Conservation (phyloP, 2,113 vertebrate species). For the Cyprinus carpio region DNA sequence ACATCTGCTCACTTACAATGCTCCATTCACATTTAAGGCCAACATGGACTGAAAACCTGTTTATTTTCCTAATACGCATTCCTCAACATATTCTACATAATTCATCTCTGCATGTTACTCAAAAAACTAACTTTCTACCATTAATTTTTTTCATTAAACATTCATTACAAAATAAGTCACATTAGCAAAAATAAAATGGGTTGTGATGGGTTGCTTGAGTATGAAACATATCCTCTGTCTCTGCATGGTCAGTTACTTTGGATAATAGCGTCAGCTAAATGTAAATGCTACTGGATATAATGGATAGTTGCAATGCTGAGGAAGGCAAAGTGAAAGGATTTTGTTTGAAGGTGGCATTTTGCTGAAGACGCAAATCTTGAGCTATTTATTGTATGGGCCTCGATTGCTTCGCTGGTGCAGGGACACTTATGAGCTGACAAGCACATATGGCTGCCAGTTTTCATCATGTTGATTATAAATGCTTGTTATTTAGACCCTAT, state of each 20-base stretch:
- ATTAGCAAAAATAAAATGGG: not conserved
- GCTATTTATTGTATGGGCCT: not conserved
- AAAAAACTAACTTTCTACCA: not conserved
- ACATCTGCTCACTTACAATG: not conserved
- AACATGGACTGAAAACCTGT: no score
- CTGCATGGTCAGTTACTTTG: not conserved
- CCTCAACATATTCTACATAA: not conserved
- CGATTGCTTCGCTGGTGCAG: not conserved
- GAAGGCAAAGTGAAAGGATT: not conserved
- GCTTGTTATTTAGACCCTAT: not conserved
- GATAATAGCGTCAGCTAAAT: not conserved
- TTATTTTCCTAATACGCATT: not conserved
- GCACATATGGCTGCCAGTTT: constrained; percentile 6
- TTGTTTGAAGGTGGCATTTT: not conserved
- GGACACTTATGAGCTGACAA: not conserved
- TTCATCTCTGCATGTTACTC: not conserved
- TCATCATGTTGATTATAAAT: not conserved
- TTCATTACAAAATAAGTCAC: not conserved
- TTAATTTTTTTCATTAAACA: not conserved
- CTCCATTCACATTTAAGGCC: not conserved
- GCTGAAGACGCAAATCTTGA: not conserved
- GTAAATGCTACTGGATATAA: not conserved
- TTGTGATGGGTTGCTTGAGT: no score
- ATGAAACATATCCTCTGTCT: not conserved
- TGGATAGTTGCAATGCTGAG: constrained; percentile 2